phyloP scores from a whole-genome alignment of 35 echinoderm and acorn worm genomes.

The Holothuria glaberrima region DNA sequence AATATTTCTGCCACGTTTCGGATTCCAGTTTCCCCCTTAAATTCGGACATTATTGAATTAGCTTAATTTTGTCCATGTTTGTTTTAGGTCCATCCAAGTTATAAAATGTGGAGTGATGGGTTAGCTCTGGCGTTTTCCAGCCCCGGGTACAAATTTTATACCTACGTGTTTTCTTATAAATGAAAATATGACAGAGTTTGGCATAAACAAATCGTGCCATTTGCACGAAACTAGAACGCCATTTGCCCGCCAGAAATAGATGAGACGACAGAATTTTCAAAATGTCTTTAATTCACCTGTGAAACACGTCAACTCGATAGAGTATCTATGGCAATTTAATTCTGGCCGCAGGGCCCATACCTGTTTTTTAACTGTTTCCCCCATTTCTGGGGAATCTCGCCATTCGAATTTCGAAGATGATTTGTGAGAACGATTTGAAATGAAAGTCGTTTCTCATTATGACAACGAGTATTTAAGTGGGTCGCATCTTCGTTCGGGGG shows the following conservation, averaged over 20 bases:
- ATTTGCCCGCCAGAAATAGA: constrained; percentile 47
- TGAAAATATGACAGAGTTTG: constrained; percentile 54
- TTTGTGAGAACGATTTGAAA: constrained; percentile 23
- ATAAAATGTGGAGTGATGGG: constrained; percentile 41
- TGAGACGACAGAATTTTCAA: constrained; percentile 36
- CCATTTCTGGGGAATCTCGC: constrained; percentile 32
- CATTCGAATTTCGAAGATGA: constrained; percentile 39
- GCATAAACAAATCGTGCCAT: constrained; percentile 48
- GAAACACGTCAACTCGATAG: constrained; percentile 50
- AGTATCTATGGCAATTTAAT: constrained; percentile 55
- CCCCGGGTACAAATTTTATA: constrained; percentile 36
- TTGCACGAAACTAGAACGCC: constrained; percentile 48
- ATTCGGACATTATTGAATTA: constrained; percentile 52
- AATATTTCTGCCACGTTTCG: constrained; percentile 23
- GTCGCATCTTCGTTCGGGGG: neutral
- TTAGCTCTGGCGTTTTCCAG: constrained; percentile 14
- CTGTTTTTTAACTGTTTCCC: constrained; percentile 48
- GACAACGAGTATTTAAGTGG: constrained; percentile 31
- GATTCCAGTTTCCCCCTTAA: constrained; percentile 5
- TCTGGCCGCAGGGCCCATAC: constrained; percentile 36
- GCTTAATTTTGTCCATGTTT: constrained; percentile 53
- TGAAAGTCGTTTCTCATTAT: constrained; percentile 22
- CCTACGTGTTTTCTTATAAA: constrained; percentile 26
- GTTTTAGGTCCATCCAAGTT: constrained; percentile 40
- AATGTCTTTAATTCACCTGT: constrained; percentile 48